A percentile compares a stretch with the other conserved stretches of the same genome.
These are phyloP conservation scores for Lomographa bimaculata DNA, from an alignment of 2,888 invertebrate species.

Conservation along the genomic window DNA sequence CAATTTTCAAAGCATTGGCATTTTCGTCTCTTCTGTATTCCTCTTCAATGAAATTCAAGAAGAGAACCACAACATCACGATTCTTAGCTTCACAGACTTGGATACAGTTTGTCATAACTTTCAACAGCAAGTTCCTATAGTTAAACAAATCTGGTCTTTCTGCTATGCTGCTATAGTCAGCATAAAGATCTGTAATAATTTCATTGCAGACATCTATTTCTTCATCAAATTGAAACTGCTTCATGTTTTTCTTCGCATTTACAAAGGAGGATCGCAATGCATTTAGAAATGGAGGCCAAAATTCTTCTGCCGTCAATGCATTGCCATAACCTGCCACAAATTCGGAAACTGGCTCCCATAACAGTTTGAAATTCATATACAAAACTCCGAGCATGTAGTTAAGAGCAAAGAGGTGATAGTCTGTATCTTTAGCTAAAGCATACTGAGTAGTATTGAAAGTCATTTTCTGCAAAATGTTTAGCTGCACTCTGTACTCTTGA, in stretches of 20 bases:
- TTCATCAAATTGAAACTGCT: constrained; percentile 57
- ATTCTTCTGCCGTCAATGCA: constrained; percentile 82
- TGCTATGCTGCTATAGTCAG: constrained; percentile 64
- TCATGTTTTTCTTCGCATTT: constrained; percentile 66
- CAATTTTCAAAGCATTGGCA: constrained; percentile 74
- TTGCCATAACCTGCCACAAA: constrained; percentile 90
- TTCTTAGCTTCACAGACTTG: constrained; percentile 91
- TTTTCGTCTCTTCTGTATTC: constrained; percentile 70
- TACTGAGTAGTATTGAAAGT: constrained; percentile 85
- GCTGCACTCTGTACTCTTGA: constrained; percentile 90
- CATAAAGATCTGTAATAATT: constrained; percentile 58
- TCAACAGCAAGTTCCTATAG: constrained; percentile 92
- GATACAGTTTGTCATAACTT: constrained; percentile 88
- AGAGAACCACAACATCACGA: constrained; percentile 90
- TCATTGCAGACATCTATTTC: constrained; percentile 59
- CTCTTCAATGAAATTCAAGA: constrained; percentile 90
- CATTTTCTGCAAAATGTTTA: constrained; percentile 89
- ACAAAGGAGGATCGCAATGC: constrained; percentile 82
- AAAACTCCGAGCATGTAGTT: constrained; percentile 92
- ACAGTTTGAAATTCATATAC: constrained; percentile 92
- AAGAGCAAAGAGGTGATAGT: constrained; percentile 86
- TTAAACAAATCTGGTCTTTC: constrained; percentile 89
- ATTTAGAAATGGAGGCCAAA: constrained; percentile 88
- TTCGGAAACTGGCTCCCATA: constrained; percentile 93
- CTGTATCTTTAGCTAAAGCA: constrained; percentile 80